Evolutionary conservation across 1,140 invertebrate genomes (phyloP), one percentile per base, ranked within the genome.

Genomic region (Nephila pilipes): DNA sequence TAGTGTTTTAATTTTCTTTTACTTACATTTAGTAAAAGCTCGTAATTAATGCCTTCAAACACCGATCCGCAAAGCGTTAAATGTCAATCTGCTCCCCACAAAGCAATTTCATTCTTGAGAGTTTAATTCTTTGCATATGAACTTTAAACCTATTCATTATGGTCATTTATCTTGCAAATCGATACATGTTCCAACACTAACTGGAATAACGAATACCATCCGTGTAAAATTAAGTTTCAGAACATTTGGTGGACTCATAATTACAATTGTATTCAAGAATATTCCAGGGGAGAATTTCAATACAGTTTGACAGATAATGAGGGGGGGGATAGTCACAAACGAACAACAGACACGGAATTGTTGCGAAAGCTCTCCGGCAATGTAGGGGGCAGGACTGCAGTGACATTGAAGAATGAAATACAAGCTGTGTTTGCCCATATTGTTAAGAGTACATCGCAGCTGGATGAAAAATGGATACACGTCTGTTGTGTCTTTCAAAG

Each of bases 191-290:
- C 46, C 46, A 46, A 46, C 6, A 46, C 46, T 46, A 10, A 46
- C 8, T 10, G 12, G 16, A 46, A 80, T 20, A 80, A 32, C 32
- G 18, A 80, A 10, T 29, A 16, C 36, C 18, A 2, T 80, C 38
- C 0, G 54, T 29, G 81, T 85, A 85, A 85, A 85, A 85, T 85
- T 85, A 29, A 54, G 22, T 85, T 57, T 57, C 22, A 38, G 46
- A 54, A 18, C 46, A 32, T 46, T 29, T 85, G 25, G 38, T n/a
- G 46, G 29, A 85, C 81, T 25, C 54, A 18, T 55, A 85, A 58
- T 81, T 81, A 81, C 32, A 54, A 55, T 85, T 18, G n/a, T 55
- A 58, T 85, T 58, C 25, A 38, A 2, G n/a, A 25, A 16, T 22
- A 54, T 29, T 57, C 81, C 54, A 18, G 22, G 5, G 3, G 12